phyloP scores from a whole-genome alignment of 2,888 invertebrate genomes.

The Atherix ibis region DNA sequence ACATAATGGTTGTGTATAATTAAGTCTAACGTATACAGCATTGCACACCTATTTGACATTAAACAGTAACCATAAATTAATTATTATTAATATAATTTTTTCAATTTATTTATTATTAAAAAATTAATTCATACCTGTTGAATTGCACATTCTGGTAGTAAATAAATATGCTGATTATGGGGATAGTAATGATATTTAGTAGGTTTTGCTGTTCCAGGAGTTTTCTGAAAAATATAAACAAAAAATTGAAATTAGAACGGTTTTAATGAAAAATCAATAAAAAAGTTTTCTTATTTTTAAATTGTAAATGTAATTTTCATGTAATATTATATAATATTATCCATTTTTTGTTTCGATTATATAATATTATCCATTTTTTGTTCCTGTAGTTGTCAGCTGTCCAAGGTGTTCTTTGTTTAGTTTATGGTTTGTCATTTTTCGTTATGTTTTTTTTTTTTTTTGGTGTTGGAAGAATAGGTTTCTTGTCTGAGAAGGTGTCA shows the following conservation, averaged over 20 bases:
- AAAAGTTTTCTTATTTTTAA: too few relatives aligned
- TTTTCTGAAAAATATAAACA: constrained; percentile 42
- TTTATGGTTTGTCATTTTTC: too few relatives aligned
- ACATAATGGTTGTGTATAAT: constrained; percentile 85
- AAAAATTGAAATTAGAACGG: constrained; percentile 16
- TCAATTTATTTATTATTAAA: too few relatives aligned
- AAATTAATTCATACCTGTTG: constrained; percentile 51
- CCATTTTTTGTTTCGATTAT: too few relatives aligned
- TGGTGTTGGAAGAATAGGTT: too few relatives aligned
- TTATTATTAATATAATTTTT: constrained; percentile 1
- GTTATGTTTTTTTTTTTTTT: too few relatives aligned
- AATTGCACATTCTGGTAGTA: constrained; percentile 84
- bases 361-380: too few relatives aligned
- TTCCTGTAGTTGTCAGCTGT: too few relatives aligned
- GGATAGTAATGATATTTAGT: constrained; percentile 90
- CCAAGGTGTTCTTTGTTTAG: too few relatives aligned
- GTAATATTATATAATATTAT: too few relatives aligned
- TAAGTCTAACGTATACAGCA: constrained; percentile 79
- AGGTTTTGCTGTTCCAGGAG: constrained; percentile 62
- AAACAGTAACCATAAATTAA: constrained; percentile 2
- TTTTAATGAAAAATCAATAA: not conserved
- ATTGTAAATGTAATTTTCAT: too few relatives aligned
- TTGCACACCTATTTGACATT: constrained; percentile 55
- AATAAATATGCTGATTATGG: constrained; percentile 82
- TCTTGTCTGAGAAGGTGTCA: too few relatives aligned